These are phyloP conservation scores for Ooceraea biroi DNA, from an alignment of 1,140 invertebrate species.

Conservation along the genomic window DNA sequence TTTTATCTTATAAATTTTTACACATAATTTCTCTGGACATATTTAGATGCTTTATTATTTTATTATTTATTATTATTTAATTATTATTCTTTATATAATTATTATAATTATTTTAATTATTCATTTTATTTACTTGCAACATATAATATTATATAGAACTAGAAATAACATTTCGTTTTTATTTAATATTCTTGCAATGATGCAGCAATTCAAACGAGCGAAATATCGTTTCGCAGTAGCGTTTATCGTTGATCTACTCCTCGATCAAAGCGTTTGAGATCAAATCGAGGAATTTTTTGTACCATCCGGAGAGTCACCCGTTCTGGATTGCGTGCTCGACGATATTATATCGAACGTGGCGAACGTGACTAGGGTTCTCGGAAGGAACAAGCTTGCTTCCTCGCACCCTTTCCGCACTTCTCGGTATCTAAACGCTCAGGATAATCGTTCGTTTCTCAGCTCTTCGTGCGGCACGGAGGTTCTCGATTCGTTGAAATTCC, in stretches of 20 bases:
- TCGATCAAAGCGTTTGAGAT: conserved; percentile 36
- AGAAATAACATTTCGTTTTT: too few species aligned
- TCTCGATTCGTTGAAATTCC: conserved; percentile 74
- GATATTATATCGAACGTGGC: conserved; percentile 79
- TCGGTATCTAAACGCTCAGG: conserved; percentile 75
- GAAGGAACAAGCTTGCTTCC: conserved; percentile 66
- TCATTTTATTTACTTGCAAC: too few species aligned
- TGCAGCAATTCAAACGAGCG: not conserved
- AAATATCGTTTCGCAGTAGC: not conserved
- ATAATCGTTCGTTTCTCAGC: conserved; percentile 78
- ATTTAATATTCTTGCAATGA: not conserved
- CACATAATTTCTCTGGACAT: not conserved
- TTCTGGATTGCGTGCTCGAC: conserved; percentile 74
- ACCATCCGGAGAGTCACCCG: conserved; percentile 78
- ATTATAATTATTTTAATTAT: too few species aligned
- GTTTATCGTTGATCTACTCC: conserved; percentile 27
- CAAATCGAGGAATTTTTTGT: conserved; percentile 33
- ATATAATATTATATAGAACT: too few species aligned
- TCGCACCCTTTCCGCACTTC: conserved; percentile 67
- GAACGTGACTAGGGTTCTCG: conserved; percentile 80
- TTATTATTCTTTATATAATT: too few species aligned
- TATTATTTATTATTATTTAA: conserved; percentile 3
- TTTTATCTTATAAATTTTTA: not conserved
- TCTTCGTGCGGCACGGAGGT: conserved; percentile 73
- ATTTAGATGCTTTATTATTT: not conserved